Evolutionary conservation across 1,140 invertebrate genomes (phyloP), one percentile per base, ranked within the genome.

Genomic region (Potamilus streckersoni): DNA sequence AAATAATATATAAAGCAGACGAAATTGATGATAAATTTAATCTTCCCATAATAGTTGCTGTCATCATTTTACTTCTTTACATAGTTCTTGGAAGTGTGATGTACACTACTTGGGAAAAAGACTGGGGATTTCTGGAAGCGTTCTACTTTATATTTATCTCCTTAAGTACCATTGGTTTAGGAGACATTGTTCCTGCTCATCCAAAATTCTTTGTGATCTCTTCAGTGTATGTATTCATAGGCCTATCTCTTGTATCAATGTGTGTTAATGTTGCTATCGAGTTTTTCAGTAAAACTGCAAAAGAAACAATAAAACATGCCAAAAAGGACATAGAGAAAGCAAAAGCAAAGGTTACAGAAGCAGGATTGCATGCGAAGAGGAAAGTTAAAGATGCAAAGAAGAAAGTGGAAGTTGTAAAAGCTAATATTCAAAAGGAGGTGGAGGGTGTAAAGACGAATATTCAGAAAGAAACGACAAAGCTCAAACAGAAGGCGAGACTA

Each of bases 141-240:
- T 95, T 95, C 73, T 98, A 96, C 89, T 98, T 98, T 86, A 97
- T 96, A 83, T 98, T 97, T 91, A 95, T 96, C n/a, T 96, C 92
- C 4, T 84, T 93, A 49, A 87, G 84, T 38, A 90, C 89, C 1
- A 90, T 90, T 38, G 88, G 92, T 92, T 96, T 98, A 83, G 96
- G 96, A 63, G 96, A 98, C 90, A 93, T 94, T 78, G 95, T 97
- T 12, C 96, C 96, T 13, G 90, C 93, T 91, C 93, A 97, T 91
- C 95, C 96, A 17, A 93, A 96, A 85, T 96, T 94, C 80, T 96
- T 98, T 94, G 95, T 80, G 8, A 72, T 85, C 97, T 96, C 96
- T n/a, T 97, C 97, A 81, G 92, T 97, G 38, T 98, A 98, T 87
- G 90, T 99, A 56, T 93, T 98, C 8, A 97, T 99, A 83, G 97